These are phyloP conservation scores for Lasioglossum figueresi DNA, from an alignment of 2,888 invertebrate species.

Conservation along the genomic window DNA sequence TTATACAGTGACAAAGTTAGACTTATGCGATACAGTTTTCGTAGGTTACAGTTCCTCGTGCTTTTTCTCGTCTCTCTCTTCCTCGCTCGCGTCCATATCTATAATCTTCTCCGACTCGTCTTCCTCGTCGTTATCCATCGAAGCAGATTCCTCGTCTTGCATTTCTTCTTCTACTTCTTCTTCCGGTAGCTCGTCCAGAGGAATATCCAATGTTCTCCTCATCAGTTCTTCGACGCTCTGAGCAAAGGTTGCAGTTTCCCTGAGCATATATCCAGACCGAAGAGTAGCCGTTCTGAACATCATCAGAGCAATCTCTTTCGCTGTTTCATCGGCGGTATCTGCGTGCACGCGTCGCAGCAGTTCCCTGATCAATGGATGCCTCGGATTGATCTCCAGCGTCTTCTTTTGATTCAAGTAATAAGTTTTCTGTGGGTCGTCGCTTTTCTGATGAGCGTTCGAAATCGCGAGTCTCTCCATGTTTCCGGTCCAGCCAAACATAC, in stretches of 20 bases:
- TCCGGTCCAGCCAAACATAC: slow-evolving; percentile 99
- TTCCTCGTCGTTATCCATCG: slow-evolving; percentile 71
- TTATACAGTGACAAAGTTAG: slow-evolving; percentile 32
- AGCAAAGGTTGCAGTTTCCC: slow-evolving; percentile 94
- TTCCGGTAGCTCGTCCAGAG: slow-evolving; percentile 88
- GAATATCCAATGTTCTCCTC: slow-evolving; percentile 91
- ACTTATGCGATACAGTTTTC: slow-evolving; percentile 36
- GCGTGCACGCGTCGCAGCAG: slow-evolving; percentile 92
- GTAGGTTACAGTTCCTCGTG: slow-evolving; percentile 87
- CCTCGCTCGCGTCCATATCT: slow-evolving; percentile 79
- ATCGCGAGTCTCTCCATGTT: slow-evolving; percentile 99
- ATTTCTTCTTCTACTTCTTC: slow-evolving; percentile 73
- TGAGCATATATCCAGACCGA: slow-evolving; percentile 96
- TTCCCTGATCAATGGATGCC: slow-evolving; percentile 97
- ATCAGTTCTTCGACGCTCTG: slow-evolving; percentile 96
- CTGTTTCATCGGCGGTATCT: slow-evolving; percentile 91
- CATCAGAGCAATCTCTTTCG: slow-evolving; percentile 93
- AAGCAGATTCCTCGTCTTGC: slow-evolving; percentile 62
- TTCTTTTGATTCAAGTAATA: slow-evolving; percentile 98
- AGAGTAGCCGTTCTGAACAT: slow-evolving; percentile 97
- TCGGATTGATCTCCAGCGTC: slow-evolving; percentile 98
- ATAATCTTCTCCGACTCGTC: slow-evolving; percentile 69
- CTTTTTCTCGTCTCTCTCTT: slow-evolving; percentile 83
- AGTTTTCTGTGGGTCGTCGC: slow-evolving; percentile 94
- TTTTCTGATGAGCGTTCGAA: slow-evolving; percentile 98